phyloP scores from a whole-genome alignment of 2,797 vertebrate species.

The Chloroceryle inda region DNA sequence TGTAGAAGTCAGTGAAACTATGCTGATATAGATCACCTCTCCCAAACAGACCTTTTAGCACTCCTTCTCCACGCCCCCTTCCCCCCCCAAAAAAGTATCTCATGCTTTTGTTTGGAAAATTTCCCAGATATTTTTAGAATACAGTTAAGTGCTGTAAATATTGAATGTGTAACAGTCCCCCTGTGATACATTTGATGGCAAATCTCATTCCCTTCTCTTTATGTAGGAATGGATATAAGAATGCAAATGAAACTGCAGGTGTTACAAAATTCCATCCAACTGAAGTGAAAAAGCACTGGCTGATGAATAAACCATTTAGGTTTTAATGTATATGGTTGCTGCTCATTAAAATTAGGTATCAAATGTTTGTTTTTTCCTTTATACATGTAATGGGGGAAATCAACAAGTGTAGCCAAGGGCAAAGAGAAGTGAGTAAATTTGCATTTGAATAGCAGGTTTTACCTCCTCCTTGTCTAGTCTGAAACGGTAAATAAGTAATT shows the following conservation, averaged over 20 bases:
- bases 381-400: neutral
- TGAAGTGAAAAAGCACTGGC: neutral
- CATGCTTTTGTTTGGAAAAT: neutral
- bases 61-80: neutral
- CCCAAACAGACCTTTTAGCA: neutral
- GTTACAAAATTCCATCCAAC: neutral
- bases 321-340: neutral
- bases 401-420: neutral
- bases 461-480: neutral
- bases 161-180: neutral
- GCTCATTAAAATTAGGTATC: neutral
- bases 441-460: neutral
- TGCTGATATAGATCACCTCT: neutral
- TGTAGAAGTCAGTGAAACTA: neutral
- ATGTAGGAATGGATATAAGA: slow-evolving; percentile 7
- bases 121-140: slow-evolving; percentile 9
- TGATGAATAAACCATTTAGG: neutral
- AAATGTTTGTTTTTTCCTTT: neutral
- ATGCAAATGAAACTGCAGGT: slow-evolving; percentile 41
- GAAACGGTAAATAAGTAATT: neutral
- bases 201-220: slow-evolving; percentile 8
- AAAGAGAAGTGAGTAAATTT: neutral
- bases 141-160: neutral
- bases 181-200: neutral
- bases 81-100: neutral